Evolutionary conservation across 2,797 vertebrate genomes (phyloP).

Genomic region (Chelonia mydas): DNA sequence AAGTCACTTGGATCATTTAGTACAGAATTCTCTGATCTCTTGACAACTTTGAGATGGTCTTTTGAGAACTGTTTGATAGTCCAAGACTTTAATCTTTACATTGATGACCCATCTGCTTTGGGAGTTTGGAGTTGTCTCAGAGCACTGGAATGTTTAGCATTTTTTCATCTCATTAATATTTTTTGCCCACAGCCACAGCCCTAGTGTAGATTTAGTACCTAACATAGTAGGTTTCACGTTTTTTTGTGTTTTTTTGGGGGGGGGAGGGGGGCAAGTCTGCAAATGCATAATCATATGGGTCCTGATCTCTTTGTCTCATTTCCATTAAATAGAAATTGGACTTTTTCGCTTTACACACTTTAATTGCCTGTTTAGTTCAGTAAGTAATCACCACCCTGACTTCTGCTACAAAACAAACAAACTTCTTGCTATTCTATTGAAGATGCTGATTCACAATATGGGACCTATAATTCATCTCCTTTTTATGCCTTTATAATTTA

Average conservation of each 20-base stretch:
- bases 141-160: slow-evolving; percentile 1
- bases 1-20: neutral
- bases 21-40: neutral
- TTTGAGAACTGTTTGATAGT: slow-evolving; percentile 38
- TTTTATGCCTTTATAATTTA: neutral
- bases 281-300: neutral
- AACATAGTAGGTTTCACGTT: neutral
- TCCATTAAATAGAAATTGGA: neutral
- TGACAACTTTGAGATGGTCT: slow-evolving; percentile 25
- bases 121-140: neutral
- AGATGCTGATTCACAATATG: neutral
- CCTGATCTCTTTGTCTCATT: neutral
- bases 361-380: neutral
- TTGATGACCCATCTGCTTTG: slow-evolving; percentile 45
- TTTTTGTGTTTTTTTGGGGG: neutral
- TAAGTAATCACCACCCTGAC: neutral
- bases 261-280: neutral
- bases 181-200: neutral
- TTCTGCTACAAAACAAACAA: neutral
- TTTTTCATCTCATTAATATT: slow-evolving; percentile 41
- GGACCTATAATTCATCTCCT: neutral
- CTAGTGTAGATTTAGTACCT: neutral
- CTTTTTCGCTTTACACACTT: neutral
- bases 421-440: neutral
- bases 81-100: slow-evolving; percentile 42